Percentiles rank a stretch among this genome's conserved stretches.
phyloP scores from a whole-genome alignment of 2,888 invertebrate species.

The Ormyrus rosae region DNA sequence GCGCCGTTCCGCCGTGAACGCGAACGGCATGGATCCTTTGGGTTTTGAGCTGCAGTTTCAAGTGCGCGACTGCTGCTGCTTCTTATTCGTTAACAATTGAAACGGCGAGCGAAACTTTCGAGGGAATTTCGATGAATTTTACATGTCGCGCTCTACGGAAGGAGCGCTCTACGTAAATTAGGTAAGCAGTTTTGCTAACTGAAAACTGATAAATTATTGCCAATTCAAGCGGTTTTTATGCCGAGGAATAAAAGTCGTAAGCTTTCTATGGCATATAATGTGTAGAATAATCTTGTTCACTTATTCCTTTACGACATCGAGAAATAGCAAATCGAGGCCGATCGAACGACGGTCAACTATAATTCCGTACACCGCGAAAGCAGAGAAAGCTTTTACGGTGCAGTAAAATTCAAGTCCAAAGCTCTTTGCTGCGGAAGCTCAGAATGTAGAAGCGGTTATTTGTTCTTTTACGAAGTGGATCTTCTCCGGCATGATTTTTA shows the following conservation, averaged over 20 bases:
- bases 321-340: conserved; percentile 38
- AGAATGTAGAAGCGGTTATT: conserved; percentile 24
- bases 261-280: conserved; percentile 25
- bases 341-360: conserved; percentile 39
- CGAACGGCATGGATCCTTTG: conserved; percentile 34
- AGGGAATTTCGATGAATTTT: too few relatives aligned
- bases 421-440: conserved; percentile 15
- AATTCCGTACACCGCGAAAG: conserved; percentile 36
- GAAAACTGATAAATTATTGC: not conserved
- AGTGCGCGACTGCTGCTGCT: not conserved
- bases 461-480: conserved; percentile 27
- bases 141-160: too few relatives aligned
- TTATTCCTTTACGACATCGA: conserved; percentile 33
- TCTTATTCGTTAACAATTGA: conserved; percentile 10
- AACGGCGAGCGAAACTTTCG: not conserved
- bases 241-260: conserved; percentile 25
- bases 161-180: too few relatives aligned
- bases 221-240: conserved; percentile 16
- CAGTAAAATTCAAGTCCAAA: conserved; percentile 39
- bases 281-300: conserved; percentile 33
- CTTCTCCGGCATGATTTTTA: not conserved
- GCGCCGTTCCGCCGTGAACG: not conserved
- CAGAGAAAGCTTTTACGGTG: conserved; percentile 43
- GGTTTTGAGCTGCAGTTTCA: not conserved
- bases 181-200: too few relatives aligned